phyloP scores from a whole-genome alignment of 92 coral and sea anemone genomes.

The Palythoa grandiflora region DNA sequence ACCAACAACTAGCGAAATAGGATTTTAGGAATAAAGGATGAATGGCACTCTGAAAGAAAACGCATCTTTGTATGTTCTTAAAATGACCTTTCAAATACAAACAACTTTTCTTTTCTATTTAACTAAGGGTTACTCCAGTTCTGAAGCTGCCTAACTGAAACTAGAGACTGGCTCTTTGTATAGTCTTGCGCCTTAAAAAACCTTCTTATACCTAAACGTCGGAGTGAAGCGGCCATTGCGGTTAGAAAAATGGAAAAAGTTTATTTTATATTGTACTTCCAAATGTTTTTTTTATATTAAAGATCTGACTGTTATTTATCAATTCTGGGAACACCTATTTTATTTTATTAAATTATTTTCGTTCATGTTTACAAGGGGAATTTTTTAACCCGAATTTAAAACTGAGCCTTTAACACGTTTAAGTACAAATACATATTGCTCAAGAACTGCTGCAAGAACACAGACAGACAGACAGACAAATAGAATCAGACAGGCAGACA shows the following conservation, averaged over 20 bases:
- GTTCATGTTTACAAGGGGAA: background rate
- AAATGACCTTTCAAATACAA: too few species aligned
- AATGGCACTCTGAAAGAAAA: too few species aligned
- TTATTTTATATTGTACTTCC: background rate
- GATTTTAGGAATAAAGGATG: too few species aligned
- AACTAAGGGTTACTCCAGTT: too few species aligned
- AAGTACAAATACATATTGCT: background rate
- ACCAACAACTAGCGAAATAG: too few species aligned
- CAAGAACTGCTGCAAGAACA: background rate
- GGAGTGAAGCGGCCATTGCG: too few species aligned
- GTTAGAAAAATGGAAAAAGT: background rate
- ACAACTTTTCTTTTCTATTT: too few species aligned
- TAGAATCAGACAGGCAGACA: slow-evolving; percentile 22
- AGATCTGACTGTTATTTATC: background rate
- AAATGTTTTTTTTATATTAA: background rate
- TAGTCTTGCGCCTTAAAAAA: too few species aligned
- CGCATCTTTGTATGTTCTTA: too few species aligned
- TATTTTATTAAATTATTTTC: background rate
- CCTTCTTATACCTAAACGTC: too few species aligned
- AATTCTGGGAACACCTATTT: background rate
- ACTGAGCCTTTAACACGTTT: background rate
- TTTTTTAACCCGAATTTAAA: background rate
- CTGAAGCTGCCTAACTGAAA: too few species aligned
- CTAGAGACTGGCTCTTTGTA: too few species aligned
- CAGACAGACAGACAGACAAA: slow-evolving; percentile 14